These are phyloP conservation scores for Hippocampus guttulatus DNA, from an alignment of 2,113 vertebrate species.

Conservation along the genomic window DNA sequence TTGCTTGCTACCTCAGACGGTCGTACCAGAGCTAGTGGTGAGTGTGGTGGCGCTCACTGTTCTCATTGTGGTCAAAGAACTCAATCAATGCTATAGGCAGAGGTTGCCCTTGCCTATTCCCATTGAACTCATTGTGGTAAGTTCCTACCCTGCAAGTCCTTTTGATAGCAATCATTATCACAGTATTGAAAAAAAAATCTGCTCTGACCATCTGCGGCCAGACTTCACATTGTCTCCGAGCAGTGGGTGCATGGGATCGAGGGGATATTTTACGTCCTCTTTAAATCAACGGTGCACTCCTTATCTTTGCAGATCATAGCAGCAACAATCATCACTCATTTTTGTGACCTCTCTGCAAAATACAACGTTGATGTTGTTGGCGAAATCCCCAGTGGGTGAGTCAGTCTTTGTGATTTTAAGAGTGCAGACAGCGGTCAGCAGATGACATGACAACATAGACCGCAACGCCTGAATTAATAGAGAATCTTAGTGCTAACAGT, in stretches of 20 bases:
- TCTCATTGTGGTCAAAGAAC: slow-evolving; percentile 80
- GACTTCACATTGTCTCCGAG: background rate
- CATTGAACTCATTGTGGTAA: slow-evolving; percentile 85
- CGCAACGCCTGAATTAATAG: background rate
- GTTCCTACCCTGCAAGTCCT: background rate
- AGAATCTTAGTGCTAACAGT: background rate
- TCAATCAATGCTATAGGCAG: slow-evolving; percentile 73
- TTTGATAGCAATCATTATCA: background rate
- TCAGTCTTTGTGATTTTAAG: slow-evolving; percentile 11
- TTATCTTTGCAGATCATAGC: slow-evolving; percentile 73
- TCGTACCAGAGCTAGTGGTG: slow-evolving; percentile 74
- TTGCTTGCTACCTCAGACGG: slow-evolving; percentile 70
- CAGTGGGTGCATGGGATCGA: background rate
- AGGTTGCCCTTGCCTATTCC: slow-evolving; percentile 84
- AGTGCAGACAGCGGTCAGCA: background rate
- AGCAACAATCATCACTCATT: slow-evolving; percentile 81
- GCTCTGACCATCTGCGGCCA: too few relatives aligned
- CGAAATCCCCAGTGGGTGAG: slow-evolving; percentile 84
- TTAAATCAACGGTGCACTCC: background rate
- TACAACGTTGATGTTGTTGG: slow-evolving; percentile 81
- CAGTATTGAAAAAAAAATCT: background rate
- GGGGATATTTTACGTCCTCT: background rate
- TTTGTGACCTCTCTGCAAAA: slow-evolving; percentile 49
- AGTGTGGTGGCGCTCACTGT: slow-evolving; percentile 74
- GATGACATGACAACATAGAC: background rate